phyloP scores from a whole-genome alignment of 2,888 invertebrate genomes.

The Capitulum mitella region DNA sequence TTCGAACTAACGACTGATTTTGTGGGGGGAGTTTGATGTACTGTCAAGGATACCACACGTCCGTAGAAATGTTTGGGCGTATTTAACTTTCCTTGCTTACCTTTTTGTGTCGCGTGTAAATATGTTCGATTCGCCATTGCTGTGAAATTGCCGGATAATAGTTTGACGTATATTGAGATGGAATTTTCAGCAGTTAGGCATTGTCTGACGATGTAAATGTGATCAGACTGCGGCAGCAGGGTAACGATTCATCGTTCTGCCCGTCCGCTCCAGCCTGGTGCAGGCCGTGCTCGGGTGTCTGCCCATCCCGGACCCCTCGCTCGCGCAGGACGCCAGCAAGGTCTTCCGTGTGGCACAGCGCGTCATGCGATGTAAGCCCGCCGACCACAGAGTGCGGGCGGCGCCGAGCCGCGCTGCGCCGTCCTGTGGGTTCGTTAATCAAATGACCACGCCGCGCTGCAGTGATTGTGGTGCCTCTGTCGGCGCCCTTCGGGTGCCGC shows the following conservation, averaged over 20 bases:
- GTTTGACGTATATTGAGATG: not conserved
- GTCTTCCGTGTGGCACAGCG: conserved; percentile 61
- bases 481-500: too few species aligned
- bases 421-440: too few species aligned
- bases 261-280: conserved; percentile 53
- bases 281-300: conserved; percentile 67
- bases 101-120: not conserved
- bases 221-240: too few species aligned
- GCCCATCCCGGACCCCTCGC: conserved; percentile 57
- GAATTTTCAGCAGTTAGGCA: not conserved
- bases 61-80: too few species aligned
- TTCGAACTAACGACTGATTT: too few species aligned
- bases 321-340: conserved; percentile 61
- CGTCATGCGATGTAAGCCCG: conserved; percentile 58
- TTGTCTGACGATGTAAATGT: not conserved
- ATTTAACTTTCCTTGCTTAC: too few species aligned
- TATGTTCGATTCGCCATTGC: not conserved
- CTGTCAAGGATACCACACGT: too few species aligned
- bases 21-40: too few species aligned
- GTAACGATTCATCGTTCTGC: too few species aligned
- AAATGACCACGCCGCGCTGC: too few species aligned
- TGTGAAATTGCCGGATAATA: too few species aligned
- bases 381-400: not conserved
- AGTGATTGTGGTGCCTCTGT: too few species aligned
- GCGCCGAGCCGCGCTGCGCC: not conserved